Base-by-base conservation (phyloP, 2,888 invertebrate species). In the Eueremaeus valkanovi region DNA sequence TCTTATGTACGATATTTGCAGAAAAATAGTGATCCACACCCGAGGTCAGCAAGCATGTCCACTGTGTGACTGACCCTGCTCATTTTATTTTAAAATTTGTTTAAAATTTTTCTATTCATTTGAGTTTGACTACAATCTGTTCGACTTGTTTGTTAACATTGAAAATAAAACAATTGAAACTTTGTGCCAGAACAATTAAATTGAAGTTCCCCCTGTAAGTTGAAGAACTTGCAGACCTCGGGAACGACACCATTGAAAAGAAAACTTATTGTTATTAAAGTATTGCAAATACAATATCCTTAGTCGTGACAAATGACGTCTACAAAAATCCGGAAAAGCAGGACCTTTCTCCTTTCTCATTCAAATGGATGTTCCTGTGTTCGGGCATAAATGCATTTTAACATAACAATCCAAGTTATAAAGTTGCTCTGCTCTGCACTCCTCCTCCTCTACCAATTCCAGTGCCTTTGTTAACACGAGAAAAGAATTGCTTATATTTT, bases 311-410 rank as follows among this genome's bases (percentile, higher is more conserved):
- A 68, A 68, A 68, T 68, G 40, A 68, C 68, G 68, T 36, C 68
- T 68, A 68, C 68, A 68, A 68, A 58, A 68, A 11, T 68, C 68
- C 68, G 68, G 68, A 68, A 68, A n/a, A 68, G 68, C 36, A 68
- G 68, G 68, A 36, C 68, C 68, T 40, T 68, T 68, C 40, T 24
- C 68, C 68, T 40, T 68, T 68, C 40, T 24, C 24, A 68, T 68
- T 68, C 40, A 68, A 68, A 68, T 68, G 31, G 24, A 68, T 68
- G 68, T 68, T 68, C 68, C 36, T 68, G 40, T 68, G 68, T 68
- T 40, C 1, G 68, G 40, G 40, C 40, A 68, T 68, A 36, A 68
- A 68, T 40, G 13, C 68, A 40, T 68, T 68, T 68, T 68, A 68
- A 68, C 68, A 68, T 68, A 68, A 68, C 68, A 68, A 68, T 68